Percentiles rank a stretch among this genome's conserved stretches.
phyloP scores from a whole-genome alignment of 2,113 vertebrate species.

The Elanoides forficatus region DNA sequence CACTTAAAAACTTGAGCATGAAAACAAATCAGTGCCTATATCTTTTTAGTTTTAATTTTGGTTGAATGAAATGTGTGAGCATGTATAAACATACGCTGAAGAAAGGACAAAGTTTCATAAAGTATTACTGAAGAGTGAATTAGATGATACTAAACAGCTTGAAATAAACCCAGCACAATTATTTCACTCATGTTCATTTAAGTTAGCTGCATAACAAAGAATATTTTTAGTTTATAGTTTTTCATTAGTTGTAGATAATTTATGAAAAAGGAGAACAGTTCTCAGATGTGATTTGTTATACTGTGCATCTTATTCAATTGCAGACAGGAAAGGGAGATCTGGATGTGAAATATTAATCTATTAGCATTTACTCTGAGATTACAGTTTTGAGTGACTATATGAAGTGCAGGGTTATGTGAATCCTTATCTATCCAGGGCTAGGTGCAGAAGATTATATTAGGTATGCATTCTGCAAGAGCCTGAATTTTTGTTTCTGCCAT shows the following conservation, averaged over 20 bases:
- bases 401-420: neutral
- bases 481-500: neutral
- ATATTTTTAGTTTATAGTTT: neutral
- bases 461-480: neutral
- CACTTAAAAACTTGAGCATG: neutral
- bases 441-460: neutral
- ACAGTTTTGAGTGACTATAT: accelerated
- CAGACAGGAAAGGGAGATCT: neutral
- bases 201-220: neutral
- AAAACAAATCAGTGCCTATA: neutral
- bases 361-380: neutral
- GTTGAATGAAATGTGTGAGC: neutral
- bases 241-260: neutral
- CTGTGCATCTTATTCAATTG: neutral
- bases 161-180: neutral
- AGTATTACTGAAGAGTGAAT: neutral
- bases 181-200: neutral
- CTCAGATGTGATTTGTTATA: neutral
- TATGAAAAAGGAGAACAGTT: neutral
- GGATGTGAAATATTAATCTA: neutral
- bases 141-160: neutral
- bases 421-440: neutral
- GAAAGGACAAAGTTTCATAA: neutral
- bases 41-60: neutral
- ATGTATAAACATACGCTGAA: neutral